Percentiles rank a stretch among this genome's conserved stretches.
phyloP scores from a whole-genome alignment of 2,113 vertebrate genomes.

The Oreocharis arfaki region DNA sequence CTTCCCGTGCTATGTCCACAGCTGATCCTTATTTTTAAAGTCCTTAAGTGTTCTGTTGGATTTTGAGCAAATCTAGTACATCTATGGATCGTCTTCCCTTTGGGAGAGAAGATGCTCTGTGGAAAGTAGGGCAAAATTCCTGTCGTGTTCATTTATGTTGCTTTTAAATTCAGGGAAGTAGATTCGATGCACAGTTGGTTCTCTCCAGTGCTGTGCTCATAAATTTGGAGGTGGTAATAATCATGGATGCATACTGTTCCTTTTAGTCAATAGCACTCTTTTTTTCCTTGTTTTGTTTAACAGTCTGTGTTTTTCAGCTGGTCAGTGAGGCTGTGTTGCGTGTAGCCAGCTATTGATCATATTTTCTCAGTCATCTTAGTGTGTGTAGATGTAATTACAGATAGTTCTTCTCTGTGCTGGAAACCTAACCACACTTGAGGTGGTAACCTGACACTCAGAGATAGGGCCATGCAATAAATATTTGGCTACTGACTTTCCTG shows the following conservation, averaged over 20 bases:
- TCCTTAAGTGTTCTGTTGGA: neutral
- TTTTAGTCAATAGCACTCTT: neutral
- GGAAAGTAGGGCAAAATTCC: neutral
- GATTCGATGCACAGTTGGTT: neutral
- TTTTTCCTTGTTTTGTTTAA: neutral
- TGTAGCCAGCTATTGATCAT: neutral
- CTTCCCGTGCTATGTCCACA: neutral
- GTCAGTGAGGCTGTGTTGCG: neutral
- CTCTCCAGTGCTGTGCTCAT: neutral
- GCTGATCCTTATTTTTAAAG: neutral
- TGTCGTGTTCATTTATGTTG: neutral
- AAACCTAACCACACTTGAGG: neutral
- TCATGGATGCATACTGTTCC: neutral
- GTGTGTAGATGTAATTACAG: neutral
- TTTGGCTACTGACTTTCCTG: neutral
- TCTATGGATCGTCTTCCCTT: rapidly evolving
- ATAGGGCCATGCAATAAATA: neutral
- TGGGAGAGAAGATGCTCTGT: neutral
- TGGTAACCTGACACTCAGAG: neutral
- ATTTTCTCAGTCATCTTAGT: neutral
- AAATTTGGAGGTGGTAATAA: neutral
- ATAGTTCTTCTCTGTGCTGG: neutral
- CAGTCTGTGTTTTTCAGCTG: neutral
- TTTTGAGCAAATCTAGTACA: neutral
- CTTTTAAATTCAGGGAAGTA: neutral